Percentiles rank a stretch among this genome's conserved stretches.
Conservation (phyloP, 1,140 invertebrate genomes). For the Diuraphis noxia region DNA sequence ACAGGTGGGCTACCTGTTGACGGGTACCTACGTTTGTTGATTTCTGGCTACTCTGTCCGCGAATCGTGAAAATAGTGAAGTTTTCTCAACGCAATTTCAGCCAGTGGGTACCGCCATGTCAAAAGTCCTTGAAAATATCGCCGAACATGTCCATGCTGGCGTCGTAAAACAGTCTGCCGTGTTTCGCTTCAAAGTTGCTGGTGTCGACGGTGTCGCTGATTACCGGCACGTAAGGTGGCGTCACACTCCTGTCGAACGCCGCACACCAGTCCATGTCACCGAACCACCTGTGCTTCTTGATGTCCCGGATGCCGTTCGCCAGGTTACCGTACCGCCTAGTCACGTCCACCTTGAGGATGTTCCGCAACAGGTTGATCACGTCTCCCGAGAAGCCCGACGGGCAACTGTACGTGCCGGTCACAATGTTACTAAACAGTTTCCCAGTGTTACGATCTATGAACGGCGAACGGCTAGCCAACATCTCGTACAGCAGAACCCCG, state of each 20-base stretch:
- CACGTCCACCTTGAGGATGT: slow-evolving; percentile 82
- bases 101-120: background rate
- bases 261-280: background rate
- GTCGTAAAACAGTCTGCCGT: background rate
- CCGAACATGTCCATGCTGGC: background rate
- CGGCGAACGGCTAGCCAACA: slow-evolving; percentile 80
- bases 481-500: slow-evolving; percentile 84
- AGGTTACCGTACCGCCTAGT: slow-evolving; percentile 87
- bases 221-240: background rate
- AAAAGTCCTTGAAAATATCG: slow-evolving; percentile 25
- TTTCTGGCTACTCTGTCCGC: background rate
- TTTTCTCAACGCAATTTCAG: too few relatives aligned
- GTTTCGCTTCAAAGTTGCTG: background rate
- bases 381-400: slow-evolving; percentile 72
- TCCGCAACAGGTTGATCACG: slow-evolving; percentile 83
- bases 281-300: slow-evolving; percentile 65
- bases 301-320: slow-evolving; percentile 74
- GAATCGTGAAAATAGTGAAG: background rate
- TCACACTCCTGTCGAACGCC: background rate
- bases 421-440: slow-evolving; percentile 89
- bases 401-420: slow-evolving; percentile 73
- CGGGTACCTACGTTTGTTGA: background rate
- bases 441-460: slow-evolving; percentile 83
- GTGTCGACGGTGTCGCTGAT: background rate
- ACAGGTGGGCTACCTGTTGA: background rate